Evolutionary conservation across 2,113 vertebrate genomes (phyloP), one percentile per base, ranked within the genome.

Genomic region (Tychaedon coryphoeus): DNA sequence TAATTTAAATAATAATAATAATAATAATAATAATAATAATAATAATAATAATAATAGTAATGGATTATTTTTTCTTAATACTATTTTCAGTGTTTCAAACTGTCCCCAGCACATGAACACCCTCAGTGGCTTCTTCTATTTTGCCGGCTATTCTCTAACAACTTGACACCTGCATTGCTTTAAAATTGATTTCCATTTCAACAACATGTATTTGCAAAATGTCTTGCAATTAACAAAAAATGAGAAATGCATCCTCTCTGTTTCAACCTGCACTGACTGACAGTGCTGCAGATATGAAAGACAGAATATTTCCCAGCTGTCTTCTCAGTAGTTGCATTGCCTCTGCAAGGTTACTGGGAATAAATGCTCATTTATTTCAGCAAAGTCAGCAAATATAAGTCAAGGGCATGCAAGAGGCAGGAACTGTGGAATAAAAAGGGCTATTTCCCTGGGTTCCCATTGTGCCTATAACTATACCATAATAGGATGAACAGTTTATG

Each of bases 351-450:
- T 94, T 95, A 94, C 83, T 84, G 86, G 79, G 82, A 94, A 77
- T 93, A 96, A 96, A 84, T 53, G 93, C 79, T 95, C 90, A 48
- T 93, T 96, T 96, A 96, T 96, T 92, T 95, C 82, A 86, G 93
- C 86, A 31, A 95, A 88, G 88, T 95, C 94, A 97, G 95, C 96
- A 93, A 29, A 78, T 90, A 6, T 10, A 69, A 77, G 88, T 96
- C 92, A 96, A 96, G 95, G 96, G 56, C 94, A n/a, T 80, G 83
- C 43, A 92, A 90, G 93, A 95, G 86, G 90, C 86, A 95, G 92
- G 60, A 94, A 94, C 75, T 86, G 82, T 96, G 69, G 67, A 95
- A 71, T 96, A 86, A 94, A 93, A 94, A 75, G 67, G 93, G 54
- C 81, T 86, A 66, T 96, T 93, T 92, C 61, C 50, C 85, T 71